Evolutionary conservation across 2,113 vertebrate genomes (phyloP).

Genomic region (Aramus guarauna): DNA sequence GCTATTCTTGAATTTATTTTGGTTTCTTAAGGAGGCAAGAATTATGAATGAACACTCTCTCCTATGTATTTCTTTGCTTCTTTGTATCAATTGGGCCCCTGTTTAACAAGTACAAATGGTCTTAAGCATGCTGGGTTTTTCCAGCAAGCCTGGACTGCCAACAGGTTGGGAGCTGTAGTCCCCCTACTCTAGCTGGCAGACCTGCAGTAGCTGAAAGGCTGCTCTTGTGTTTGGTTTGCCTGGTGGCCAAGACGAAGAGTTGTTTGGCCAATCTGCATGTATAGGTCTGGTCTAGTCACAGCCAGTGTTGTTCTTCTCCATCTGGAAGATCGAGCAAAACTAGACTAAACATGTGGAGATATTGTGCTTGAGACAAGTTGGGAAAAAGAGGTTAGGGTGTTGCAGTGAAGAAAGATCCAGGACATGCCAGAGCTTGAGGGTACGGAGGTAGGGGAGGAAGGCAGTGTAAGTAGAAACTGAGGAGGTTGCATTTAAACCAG

Average conservation of each 20-base stretch:
- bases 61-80: not conserved
- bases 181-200: not conserved
- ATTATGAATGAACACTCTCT: not conserved
- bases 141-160: not conserved
- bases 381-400: not conserved
- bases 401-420: not conserved
- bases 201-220: not conserved
- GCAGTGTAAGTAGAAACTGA: not conserved
- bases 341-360: not conserved
- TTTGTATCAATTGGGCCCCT: accelerated
- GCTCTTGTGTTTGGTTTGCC: not conserved
- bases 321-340: not conserved
- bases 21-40: not conserved
- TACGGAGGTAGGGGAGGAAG: not conserved
- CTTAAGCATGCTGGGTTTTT: not conserved
- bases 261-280: not conserved
- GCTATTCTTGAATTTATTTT: not conserved
- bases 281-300: not conserved
- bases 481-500: not conserved
- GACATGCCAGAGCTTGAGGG: not conserved
- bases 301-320: not conserved
- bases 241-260: not conserved
- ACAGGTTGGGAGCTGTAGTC: not conserved
- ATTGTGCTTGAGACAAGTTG: not conserved
- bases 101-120: not conserved